Base-by-base conservation (phyloP, 2,888 invertebrate genomes). In the Tenthredo notha region DNA sequence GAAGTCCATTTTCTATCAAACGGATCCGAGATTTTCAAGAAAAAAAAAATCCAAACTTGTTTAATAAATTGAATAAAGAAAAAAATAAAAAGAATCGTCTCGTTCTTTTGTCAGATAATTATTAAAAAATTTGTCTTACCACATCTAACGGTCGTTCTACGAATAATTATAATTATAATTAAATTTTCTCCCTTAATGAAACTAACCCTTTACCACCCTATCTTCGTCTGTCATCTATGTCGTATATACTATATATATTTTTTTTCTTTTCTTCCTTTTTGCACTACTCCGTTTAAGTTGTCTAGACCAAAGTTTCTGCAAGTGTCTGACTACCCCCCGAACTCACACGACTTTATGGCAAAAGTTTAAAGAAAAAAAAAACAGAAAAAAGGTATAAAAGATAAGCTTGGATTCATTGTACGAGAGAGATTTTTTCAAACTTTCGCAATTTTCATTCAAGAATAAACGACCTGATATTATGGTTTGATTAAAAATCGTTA, bases 1-100 rank as follows among this genome's bases (percentile, higher is more conserved):
- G 80, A 80, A 58, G 58, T 61, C 80, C 58, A 80, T 80, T 80
- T 80, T 40, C 58, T 80, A 61, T 21, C 9, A 15, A 47, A 61
- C n/a, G 29, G 15, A 25, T 4, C 9, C 3, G 18, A 54, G 15
- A n/a, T 18, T 2, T 50, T 12, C 37, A 61, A 0, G 61, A 61
- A 37, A 2, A 29, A 29, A 29, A 29, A 29, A 29, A 29, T 29
- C 1, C 1, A 78, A 61, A 33, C 5, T 15, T 21, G 5, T 33
- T 29, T 10, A 0, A 29, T 9, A 25, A 54, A 33, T n/a, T 21
- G 29, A 77, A 50, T 77, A 9, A 21, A 10, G n/a, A 43, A 74
- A n/a, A 47, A 47, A 43, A 10, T 1, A 43, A 2, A n/a, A n/a
- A 12, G 3, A 70, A 15, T 37, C 18, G 33, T n/a, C 3, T 50